Evolutionary conservation across 2,113 vertebrate genomes (phyloP).

Genomic region (Corythornis madagascariensis): DNA sequence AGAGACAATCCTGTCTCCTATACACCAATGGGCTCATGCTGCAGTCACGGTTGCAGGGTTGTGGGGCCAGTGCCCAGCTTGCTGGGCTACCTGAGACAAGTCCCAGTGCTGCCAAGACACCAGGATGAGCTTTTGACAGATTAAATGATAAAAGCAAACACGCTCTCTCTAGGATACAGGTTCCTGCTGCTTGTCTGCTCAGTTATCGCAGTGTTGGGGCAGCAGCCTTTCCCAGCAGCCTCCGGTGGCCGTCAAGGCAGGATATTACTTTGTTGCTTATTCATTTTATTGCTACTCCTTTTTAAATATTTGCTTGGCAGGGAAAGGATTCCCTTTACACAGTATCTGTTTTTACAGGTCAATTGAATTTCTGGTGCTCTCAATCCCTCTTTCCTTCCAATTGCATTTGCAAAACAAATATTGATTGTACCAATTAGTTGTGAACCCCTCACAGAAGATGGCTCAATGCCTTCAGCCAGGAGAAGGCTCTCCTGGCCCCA

Average conservation of each 20-base stretch:
- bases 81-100: constrained; percentile 8
- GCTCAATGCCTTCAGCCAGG: background rate
- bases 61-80: background rate
- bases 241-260: background rate
- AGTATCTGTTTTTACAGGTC: constrained; percentile 63
- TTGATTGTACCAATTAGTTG: constrained; percentile 66
- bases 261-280: constrained; percentile 69
- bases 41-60: background rate
- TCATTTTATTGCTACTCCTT: constrained; percentile 70
- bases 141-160: constrained; percentile 37
- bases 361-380: constrained; percentile 65
- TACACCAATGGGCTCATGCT: background rate
- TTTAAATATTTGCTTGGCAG: constrained; percentile 72
- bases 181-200: background rate
- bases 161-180: constrained; percentile 31
- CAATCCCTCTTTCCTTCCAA: constrained; percentile 44
- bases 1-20: background rate
- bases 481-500: background rate
- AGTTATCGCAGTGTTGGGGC: background rate
- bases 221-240: constrained; percentile 44
- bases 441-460: background rate
- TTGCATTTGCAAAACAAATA: constrained; percentile 70
- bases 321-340: constrained; percentile 61
- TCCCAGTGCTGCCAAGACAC: background rate
- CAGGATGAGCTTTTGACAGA: background rate